Evolutionary conservation across 1,140 invertebrate genomes (phyloP), one percentile per base, ranked within the genome.

Genomic region (Philopotamus ludificatus): DNA sequence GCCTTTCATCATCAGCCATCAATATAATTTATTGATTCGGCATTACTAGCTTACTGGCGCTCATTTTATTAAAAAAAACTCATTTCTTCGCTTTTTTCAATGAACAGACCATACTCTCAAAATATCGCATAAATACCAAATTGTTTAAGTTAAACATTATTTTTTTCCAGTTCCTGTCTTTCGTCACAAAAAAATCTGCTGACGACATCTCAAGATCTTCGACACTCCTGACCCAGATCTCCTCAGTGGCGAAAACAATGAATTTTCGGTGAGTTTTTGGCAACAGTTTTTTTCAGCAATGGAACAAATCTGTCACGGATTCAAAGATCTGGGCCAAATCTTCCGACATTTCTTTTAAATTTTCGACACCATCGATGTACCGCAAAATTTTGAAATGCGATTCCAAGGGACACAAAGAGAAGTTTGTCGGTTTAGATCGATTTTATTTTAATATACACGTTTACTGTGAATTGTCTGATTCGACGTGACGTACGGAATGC

Each of bases 101-200:
- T 7, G 12, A 34, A 34, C 28, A 7, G 28, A 34, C 28, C 4
- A 34, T 34, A 34, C 12, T 34, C 28, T 4, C 12, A 34, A 34
- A 12, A 34, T 34, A 34, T 34, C 28, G n/a, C n/a, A 8, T 39
- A n/a, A 39, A 8, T 20, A 58, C 2, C 21, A 16, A 42, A 10
- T 58, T 41, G 44, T 58, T 58, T 58, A 20, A 26, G 23, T 34
- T 34, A 7, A 34, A 34, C 28, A 60, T 47, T 60, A 15, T 45
- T 58, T 58, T 22, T 58, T 26, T 25, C 7, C 57, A 60, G 57
- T 60, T 60, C 57, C 57, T 60, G 57, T 12, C 15, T 47, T 47
- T 3, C 9, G 9, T n/a, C 1, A 57, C 54, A 7, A 21, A 42
- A 28, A 22, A 57, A 57, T 42, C 54, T 9, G 39, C 12, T 12